Evolutionary conservation across 1,140 invertebrate species (phyloP), one percentile per base, ranked within the genome.

Genomic region (Zaprionus vittiger): DNA sequence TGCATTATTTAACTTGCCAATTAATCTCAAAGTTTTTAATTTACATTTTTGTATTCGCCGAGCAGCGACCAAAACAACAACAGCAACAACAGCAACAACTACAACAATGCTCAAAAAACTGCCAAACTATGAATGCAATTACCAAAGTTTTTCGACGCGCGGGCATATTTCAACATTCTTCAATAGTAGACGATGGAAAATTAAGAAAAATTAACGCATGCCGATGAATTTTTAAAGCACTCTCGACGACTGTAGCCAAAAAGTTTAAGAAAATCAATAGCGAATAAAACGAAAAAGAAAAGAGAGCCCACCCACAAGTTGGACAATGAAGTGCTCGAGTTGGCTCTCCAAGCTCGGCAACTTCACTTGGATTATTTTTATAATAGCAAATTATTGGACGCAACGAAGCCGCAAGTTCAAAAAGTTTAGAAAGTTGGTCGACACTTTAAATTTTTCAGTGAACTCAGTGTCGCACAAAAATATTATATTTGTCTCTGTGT

Each of bases 211-310:
- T 80, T 77, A 77, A 63, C 69, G 64, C 74, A 26, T 38, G 47
- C 44, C 15, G 22, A 55, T 26, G 28, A 67, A 55, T 69, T 61
- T 59, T 82, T 82, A 81, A 82, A 81, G 79, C 56, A 49, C 52
- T 31, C 49, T 38, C 31, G 17, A 62, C 65, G 70, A 60, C 52
- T 77, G 70, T 77, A 68, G 69, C 77, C 22, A 61, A 57, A 71
- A 81, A 67, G 44, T 75, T 75, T 49, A 78, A 81, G 71, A 74
- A 78, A 82, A 82, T 82, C 80, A 82, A 82, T 81, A 82, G 64
- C 47, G 11, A 78, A 66, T 63, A 55, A 2, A 56, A 41, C 26
- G 65, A 57, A 26, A 62, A 28, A 63, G 64, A 34, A 59, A n/a
- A 44, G 55, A 73, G 62, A 47, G 28, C 49, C 22, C 22, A 55